A percentile compares a stretch with the other conserved stretches of the same genome.
phyloP scores from a whole-genome alignment of 1,140 invertebrate species.

The Hycleus phaleratus region DNA sequence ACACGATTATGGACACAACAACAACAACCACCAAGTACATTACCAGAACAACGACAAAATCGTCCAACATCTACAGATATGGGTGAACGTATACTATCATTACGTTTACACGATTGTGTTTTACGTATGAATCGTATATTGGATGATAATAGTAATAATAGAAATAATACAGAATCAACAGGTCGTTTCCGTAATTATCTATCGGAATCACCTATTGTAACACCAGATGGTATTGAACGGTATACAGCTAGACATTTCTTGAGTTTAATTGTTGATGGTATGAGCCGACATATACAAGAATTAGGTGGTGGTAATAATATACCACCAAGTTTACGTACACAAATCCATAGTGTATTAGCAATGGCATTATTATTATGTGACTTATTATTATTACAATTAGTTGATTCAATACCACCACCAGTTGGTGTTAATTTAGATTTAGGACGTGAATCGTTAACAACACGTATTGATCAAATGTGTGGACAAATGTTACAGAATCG shows the following conservation, averaged over 20 bases:
- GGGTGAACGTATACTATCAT: slow-evolving; percentile 29
- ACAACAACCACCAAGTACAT: background rate
- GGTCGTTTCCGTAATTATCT: slow-evolving; percentile 8
- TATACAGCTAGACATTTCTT: slow-evolving; percentile 37
- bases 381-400: slow-evolving; percentile 33
- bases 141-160: background rate
- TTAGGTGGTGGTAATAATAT: slow-evolving; percentile 12
- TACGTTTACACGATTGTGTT: slow-evolving; percentile 29
- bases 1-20: slow-evolving; percentile 1
- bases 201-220: slow-evolving; percentile 26
- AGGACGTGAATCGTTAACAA: slow-evolving; percentile 30
- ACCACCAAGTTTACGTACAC: slow-evolving; percentile 17
- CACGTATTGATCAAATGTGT: slow-evolving; percentile 33
- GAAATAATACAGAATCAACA: slow-evolving; percentile 6
- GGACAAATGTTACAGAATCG: slow-evolving; percentile 31
- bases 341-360: slow-evolving; percentile 28
- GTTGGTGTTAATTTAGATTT: slow-evolving; percentile 31
- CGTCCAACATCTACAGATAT: slow-evolving; percentile 17
- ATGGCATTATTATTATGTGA: slow-evolving; percentile 34
- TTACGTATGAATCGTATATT: slow-evolving; percentile 28
- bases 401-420: slow-evolving; percentile 36
- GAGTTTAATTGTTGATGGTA: slow-evolving; percentile 37
- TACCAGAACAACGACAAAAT: background rate
- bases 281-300: slow-evolving; percentile 31
- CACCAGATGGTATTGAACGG: slow-evolving; percentile 30